Evolutionary conservation across 2,888 invertebrate species (phyloP).

Genomic region (Troides helena): DNA sequence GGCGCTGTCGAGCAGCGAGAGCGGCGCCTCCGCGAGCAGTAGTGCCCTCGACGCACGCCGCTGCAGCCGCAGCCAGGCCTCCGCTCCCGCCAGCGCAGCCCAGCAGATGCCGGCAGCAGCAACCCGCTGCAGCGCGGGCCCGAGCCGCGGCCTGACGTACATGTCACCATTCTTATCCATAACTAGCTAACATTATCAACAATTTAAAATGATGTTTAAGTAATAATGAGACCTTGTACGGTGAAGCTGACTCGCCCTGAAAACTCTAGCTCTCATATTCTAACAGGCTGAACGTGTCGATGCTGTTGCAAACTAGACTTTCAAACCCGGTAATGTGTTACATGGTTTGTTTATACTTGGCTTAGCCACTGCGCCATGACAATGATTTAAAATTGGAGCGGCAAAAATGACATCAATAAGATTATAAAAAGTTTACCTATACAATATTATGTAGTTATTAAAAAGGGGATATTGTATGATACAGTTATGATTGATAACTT

Average conservation of each 20-base stretch:
- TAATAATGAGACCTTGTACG: not conserved
- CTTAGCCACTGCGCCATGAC: too few relatives aligned
- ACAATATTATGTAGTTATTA: too few relatives aligned
- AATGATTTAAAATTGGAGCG: too few relatives aligned
- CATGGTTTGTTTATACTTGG: too few relatives aligned
- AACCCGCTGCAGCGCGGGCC: conserved; percentile 93
- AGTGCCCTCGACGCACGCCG: conserved; percentile 60
- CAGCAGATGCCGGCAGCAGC: conserved; percentile 91
- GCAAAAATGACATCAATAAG: too few relatives aligned
- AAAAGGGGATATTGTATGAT: too few relatives aligned
- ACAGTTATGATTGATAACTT: not conserved
- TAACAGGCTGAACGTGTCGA: not conserved
- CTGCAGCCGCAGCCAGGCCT: conserved; percentile 89
- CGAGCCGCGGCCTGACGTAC: conserved; percentile 86
- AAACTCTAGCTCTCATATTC: not conserved
- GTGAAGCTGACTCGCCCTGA: not conserved
- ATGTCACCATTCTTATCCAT: not conserved
- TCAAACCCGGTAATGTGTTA: too few relatives aligned
- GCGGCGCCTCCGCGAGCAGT: conserved; percentile 90
- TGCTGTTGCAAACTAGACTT: not conserved
- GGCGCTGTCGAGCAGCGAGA: conserved; percentile 91
- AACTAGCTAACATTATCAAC: not conserved
- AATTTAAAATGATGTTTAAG: not conserved
- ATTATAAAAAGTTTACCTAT: too few relatives aligned
- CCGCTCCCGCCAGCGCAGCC: conserved; percentile 91